Base-by-base conservation (phyloP, 2,797 vertebrate genomes). In the Meriones psammophilus region DNA sequence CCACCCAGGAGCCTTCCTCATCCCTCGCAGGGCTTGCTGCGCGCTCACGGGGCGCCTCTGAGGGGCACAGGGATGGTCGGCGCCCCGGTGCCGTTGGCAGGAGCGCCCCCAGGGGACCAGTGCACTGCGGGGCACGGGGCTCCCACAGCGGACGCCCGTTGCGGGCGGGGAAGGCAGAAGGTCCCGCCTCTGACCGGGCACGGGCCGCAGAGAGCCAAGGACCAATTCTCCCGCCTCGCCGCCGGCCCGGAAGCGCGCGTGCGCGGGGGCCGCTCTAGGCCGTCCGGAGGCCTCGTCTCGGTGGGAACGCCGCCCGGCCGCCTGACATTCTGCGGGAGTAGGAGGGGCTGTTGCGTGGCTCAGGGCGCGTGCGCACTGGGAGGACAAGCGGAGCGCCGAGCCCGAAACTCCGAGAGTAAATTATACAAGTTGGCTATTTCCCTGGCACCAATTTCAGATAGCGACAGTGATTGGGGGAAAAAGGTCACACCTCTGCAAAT, bases 291-390 rank as follows among this genome's bases (percentile, higher is more conserved):
- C 73, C 13, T 46, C 88, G 5, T 50, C 73, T 78, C 58, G 39
- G 58, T 89, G 73, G 30, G 46, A 24, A 33, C 36, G 28, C 12
- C 14, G 39, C 36, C 12, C 28, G 18, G 24, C 30, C 28, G 9
- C 54, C 8, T 0, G 9, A 3, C 0, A 10, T 13, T 5, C 58
- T 5, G 58, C 12, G 0, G 8, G 8, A 28, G 50, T 2, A 30
- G 39, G 39, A 0, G 3, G 15, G 12, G 33, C 0, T 74, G 58
- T 1, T 6, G 33, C 1, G 50, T 3, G 13, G 4, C 2, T 66
- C 22, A 17, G 68, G 56, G 54, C 50, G 13, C n/a, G 8, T 66
- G 81, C 12, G 30, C 64, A 54, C 66, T 15, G 5, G 42, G 33
- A n/a, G 7, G 3, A 39, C 39, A 15, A 10, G 81, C 20, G 60